A percentile compares a stretch with the other conserved stretches of the same genome.
Evolutionary conservation across 1,140 invertebrate genomes (phyloP).

Genomic region (Tenebrio molitor): DNA sequence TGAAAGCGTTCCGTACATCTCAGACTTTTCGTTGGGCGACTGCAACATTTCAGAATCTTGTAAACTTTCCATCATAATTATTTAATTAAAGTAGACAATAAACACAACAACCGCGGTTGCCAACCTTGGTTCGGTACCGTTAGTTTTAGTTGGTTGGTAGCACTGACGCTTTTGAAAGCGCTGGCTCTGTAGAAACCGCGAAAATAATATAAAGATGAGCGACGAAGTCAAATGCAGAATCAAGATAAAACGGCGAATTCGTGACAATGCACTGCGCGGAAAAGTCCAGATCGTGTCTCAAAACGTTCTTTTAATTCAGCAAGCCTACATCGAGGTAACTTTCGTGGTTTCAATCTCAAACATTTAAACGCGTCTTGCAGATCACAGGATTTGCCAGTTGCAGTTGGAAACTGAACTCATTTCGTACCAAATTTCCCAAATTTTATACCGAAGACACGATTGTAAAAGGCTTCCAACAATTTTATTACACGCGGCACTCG

Average conservation of each 20-base stretch:
- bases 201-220: neutral
- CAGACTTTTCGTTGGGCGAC: slow-evolving; percentile 21
- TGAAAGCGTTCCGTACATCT: neutral
- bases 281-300: neutral
- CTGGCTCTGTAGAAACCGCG: too few species aligned
- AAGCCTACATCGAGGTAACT: slow-evolving; percentile 4
- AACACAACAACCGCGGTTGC: neutral
- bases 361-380: slow-evolving; percentile 17
- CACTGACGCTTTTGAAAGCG: too few species aligned
- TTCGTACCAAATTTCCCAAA: slow-evolving; percentile 22
- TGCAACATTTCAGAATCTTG: slow-evolving; percentile 22
- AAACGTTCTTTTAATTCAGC: neutral
- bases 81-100: neutral
- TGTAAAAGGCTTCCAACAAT: slow-evolving; percentile 27
- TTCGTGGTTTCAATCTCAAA: neutral
- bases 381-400: slow-evolving; percentile 52
- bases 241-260: slow-evolving; percentile 2
- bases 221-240: slow-evolving; percentile 12
- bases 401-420: slow-evolving; percentile 25
- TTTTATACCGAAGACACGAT: slow-evolving; percentile 23
- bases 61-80: neutral
- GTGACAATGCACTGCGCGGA: neutral
- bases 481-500: slow-evolving; percentile 42
- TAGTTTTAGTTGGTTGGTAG: too few species aligned
- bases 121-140: too few species aligned